These are phyloP conservation scores for Lerema accius DNA, from an alignment of 1,140 invertebrate species.

Conservation along the genomic window DNA sequence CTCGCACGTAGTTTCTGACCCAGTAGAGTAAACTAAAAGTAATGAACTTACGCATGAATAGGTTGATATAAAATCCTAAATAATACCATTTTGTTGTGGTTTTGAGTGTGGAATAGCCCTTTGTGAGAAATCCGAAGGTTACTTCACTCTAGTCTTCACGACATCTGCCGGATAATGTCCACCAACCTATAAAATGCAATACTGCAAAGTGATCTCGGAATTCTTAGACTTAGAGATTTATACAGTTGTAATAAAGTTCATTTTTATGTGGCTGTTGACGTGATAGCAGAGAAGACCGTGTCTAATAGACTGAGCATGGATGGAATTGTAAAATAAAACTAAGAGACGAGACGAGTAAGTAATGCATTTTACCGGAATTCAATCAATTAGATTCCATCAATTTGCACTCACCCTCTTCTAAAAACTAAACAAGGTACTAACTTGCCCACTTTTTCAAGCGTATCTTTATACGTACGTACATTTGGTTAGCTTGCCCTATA, in stretches of 20 bases:
- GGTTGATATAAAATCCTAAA: no score
- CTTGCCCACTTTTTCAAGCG: no score
- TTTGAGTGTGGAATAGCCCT: no score
- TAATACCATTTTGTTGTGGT: no score
- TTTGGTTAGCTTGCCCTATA: no score
- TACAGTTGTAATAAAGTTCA: conserved; percentile 7
- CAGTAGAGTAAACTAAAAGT: no score
- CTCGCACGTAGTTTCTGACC: no score
- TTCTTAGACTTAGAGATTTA: neutral
- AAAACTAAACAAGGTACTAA: no score
- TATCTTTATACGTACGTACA: no score
- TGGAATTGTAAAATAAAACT: neutral
- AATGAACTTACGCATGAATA: no score
- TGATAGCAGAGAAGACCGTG: neutral
- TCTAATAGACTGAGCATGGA: neutral
- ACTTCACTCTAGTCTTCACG: conserved; percentile 19
- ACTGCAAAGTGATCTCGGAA: conserved; percentile 12
- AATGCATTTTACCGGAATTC: neutral
- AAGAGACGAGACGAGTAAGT: neutral
- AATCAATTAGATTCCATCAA: no score
- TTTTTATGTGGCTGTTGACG: conserved; percentile 1
- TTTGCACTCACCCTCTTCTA: no score
- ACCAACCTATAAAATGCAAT: conserved; percentile 19
- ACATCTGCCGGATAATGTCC: conserved; percentile 18
- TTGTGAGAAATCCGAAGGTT: conserved; percentile 11